Base-by-base conservation (phyloP, 2,888 invertebrate species). In the Phyllotreta striolata region DNA sequence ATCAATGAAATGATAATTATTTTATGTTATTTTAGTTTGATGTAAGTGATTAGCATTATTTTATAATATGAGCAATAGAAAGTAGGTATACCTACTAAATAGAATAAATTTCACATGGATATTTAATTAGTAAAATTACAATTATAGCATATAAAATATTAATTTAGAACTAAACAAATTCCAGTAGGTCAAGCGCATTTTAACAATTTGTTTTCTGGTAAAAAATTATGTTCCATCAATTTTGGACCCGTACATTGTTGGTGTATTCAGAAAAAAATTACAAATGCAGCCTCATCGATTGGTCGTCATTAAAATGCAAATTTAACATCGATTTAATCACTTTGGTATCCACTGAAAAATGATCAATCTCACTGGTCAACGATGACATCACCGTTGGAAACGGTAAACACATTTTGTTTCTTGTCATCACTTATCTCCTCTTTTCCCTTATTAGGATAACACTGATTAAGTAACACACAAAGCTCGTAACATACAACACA, bases 401-500 rank as follows among this genome's bases (percentile, higher is more conserved):
- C 76, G 43, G 79, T 79, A 74, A 79, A 80, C 74, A 79, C 76
- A 74, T 76, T 72, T 69, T 74, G 77, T 72, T 73, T 74, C 65
- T 72, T 72, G 61, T 76, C 49, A 35, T 12, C 67, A 49, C 56
- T 39, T 41, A 54, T 63, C 40, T 69, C 67, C 43, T 73, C 72
- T 73, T 75, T 75, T 63, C 71, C 73, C 77, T 70, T 73, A 24
- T 24, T 24, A 59, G 79, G 81, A 80, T 78, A 73, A 70, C 85
- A 85, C 80, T 85, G 85, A 78, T 78, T 75, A 59, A 88, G 84
- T 78, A 88, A 83, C 78, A 88, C 88, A 80, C 87, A 86, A 78
- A 88, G 84, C 82, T 88, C 87, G 79, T 88, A 88, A 76, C 88
- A 87, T 77, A 88, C 82, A 79, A 88, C 85, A 83, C 87, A 88